Evolutionary conservation across 1,140 invertebrate genomes (phyloP).

Genomic region (Drosophila micromelanica): DNA sequence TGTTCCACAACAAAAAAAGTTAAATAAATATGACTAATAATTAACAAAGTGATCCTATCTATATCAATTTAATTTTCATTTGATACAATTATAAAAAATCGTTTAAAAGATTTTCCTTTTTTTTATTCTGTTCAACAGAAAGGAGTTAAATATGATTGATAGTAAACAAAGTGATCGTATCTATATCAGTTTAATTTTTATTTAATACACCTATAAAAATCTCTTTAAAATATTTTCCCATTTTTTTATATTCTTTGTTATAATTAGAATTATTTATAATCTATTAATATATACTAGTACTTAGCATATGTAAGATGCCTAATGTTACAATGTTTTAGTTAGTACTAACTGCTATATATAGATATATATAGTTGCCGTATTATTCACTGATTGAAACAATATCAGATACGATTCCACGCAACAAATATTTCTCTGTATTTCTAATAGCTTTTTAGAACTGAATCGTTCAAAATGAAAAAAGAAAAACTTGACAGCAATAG

Average conservation of each 20-base stretch:
- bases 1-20: slow-evolving; percentile 11
- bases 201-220: not conserved
- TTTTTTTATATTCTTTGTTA: not conserved
- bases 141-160: not conserved
- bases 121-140: not conserved
- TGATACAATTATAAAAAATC: not conserved
- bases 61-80: not conserved
- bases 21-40: slow-evolving; percentile 11
- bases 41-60: not conserved
- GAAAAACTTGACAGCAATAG: slow-evolving; percentile 13
- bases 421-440: not conserved
- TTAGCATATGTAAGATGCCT: slow-evolving; percentile 26
- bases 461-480: slow-evolving; percentile 10
- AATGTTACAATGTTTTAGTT: slow-evolving; percentile 20
- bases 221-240: not conserved
- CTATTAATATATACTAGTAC: slow-evolving; percentile 3
- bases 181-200: not conserved
- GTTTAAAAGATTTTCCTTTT: not conserved
- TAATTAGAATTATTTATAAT: not conserved
- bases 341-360: not conserved
- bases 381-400: slow-evolving; percentile 13
- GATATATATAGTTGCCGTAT: not conserved
- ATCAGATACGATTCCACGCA: not conserved
- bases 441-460: slow-evolving; percentile 4
- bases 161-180: not conserved